Evolutionary conservation across 2,797 vertebrate genomes (phyloP), one percentile per base, ranked within the genome.

Genomic region (Holocentrus rufus): DNA sequence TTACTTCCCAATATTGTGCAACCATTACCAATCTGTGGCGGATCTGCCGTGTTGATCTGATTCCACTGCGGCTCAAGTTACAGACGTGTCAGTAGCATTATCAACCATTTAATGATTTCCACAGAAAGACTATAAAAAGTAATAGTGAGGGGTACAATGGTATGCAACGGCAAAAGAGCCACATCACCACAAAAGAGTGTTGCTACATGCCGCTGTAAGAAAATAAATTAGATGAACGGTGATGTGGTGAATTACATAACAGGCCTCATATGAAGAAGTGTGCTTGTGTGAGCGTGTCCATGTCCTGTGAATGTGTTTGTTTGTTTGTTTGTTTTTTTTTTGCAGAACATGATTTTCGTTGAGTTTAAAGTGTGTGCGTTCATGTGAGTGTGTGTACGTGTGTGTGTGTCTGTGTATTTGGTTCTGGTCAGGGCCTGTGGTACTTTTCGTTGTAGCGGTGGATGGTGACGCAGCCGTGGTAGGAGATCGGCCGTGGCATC

Each of bases 381-480:
- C 68, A 59, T 66, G 72, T 74, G 50, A 52, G 62, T 54, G 68
- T 36, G 22, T 66, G 39, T 74, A n/a, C 50, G 47, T 62, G 62
- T 77, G 72, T 69, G 63, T 75, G 69, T 20, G 50, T 60, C 57
- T 65, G 53, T 56, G 65, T 47, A 39, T 39, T 39, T 13, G 65
- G 76, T 76, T 57, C 55, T 50, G 47, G 76, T 92, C 87, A 95
- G 44, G 60, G 66, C 81, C 68, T 93, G 70, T 95, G 95, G 89
- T 94, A 94, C 85, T 98, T 98, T 85, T 99, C 97, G 36, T 95
- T 97, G 83, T 96, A 98, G 89, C 98, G 96, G 85, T 99, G 97
- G 83, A 99, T 98, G 73, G 98, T 98, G 69, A 99, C 96, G 66
- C 98, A 99, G 88, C 98, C 98, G 0, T 99, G 98, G 79, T 99